phyloP scores from a whole-genome alignment of 2,797 vertebrate species.

The Podarcis siculus region DNA sequence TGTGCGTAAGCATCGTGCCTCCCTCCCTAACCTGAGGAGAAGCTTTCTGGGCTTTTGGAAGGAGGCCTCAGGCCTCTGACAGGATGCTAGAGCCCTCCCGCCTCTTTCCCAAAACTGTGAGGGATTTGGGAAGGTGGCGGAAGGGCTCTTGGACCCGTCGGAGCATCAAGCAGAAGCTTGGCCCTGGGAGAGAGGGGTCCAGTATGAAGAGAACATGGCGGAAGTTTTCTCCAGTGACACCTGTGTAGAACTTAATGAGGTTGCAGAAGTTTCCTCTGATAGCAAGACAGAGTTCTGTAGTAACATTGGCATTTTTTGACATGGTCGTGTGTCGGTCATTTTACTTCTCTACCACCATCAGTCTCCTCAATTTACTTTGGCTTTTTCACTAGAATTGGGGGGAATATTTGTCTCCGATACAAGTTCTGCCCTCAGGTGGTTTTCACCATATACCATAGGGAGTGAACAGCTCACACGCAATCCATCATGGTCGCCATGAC shows the following conservation, averaged over 20 bases:
- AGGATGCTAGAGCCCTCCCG: too few species aligned
- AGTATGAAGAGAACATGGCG: too few species aligned
- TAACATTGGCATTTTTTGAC: not conserved
- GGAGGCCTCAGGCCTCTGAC: too few species aligned
- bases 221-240: not conserved
- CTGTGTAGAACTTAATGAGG: not conserved
- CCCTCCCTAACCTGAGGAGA: too few species aligned
- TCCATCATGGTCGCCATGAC: not conserved
- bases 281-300: not conserved
- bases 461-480: not conserved
- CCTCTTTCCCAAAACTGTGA: too few species aligned
- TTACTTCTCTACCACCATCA: not conserved
- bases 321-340: not conserved
- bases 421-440: not conserved
- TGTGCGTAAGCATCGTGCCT: too few species aligned
- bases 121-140: not conserved
- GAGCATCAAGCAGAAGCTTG: not conserved
- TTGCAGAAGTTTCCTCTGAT: not conserved
- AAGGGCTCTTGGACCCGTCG: too few species aligned
- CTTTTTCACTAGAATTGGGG: conserved; percentile 1
- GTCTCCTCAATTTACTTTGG: not conserved
- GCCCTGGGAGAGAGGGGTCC: too few species aligned
- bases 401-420: not conserved
- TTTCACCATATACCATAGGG: not conserved
- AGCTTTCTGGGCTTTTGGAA: too few species aligned